phyloP scores from a whole-genome alignment of 2,797 vertebrate genomes.

The Chromis chromis region DNA sequence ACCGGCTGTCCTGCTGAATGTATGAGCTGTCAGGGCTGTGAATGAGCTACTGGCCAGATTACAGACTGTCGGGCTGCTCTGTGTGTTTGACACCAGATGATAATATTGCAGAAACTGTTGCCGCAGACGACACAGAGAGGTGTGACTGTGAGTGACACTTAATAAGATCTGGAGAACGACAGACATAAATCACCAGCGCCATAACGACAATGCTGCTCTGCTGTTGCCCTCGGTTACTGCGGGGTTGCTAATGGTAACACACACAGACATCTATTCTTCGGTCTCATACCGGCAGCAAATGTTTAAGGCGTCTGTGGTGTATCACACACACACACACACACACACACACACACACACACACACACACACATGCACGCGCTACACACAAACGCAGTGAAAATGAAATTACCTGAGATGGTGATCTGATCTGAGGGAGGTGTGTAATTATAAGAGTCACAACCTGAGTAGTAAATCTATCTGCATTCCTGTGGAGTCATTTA shows the following conservation, averaged over 20 bases:
- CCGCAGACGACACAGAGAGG: slow-evolving; percentile 45
- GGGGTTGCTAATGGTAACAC: slow-evolving; percentile 53
- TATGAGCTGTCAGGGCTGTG: slow-evolving; percentile 27
- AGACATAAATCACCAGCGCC: slow-evolving; percentile 67
- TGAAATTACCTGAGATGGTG: slow-evolving; percentile 45
- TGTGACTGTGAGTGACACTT: slow-evolving; percentile 68
- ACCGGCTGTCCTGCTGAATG: slow-evolving; percentile 12
- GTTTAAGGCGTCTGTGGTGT: slow-evolving; percentile 20
- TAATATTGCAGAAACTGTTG: slow-evolving; percentile 41
- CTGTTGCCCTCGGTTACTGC: slow-evolving; percentile 63
- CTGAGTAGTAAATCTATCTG: slow-evolving; percentile 50
- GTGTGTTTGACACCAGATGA: slow-evolving; percentile 55
- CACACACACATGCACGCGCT: background rate
- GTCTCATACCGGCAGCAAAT: slow-evolving; percentile 36
- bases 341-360: background rate
- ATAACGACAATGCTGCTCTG: slow-evolving; percentile 47
- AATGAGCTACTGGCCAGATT: slow-evolving; percentile 45
- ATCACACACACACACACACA: background rate
- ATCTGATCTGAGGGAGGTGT: slow-evolving; percentile 55
- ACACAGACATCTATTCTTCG: slow-evolving; percentile 34
- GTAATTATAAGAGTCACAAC: slow-evolving; percentile 53
- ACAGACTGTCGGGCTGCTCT: slow-evolving; percentile 20
- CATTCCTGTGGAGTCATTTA: slow-evolving; percentile 56
- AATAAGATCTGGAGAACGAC: slow-evolving; percentile 64
- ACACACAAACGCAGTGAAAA: slow-evolving; percentile 20